phyloP scores from a whole-genome alignment of 2,797 vertebrate genomes.

The Darevskia nairensis region DNA sequence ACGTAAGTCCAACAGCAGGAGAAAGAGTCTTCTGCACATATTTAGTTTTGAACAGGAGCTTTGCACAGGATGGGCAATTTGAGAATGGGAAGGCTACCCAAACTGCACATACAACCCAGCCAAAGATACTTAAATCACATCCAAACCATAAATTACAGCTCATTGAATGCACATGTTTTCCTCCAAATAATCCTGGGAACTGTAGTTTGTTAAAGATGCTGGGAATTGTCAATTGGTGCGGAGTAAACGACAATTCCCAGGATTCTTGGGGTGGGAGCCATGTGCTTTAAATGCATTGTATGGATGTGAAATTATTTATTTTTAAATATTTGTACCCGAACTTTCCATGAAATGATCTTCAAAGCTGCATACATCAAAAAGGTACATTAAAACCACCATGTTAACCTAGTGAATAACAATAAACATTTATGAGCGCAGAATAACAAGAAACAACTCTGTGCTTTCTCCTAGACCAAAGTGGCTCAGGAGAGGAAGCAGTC shows the following conservation, averaged over 20 bases:
- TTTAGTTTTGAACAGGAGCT: background rate
- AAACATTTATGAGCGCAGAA: background rate
- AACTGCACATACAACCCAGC: background rate
- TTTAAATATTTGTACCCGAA: background rate
- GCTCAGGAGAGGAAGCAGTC: too few species aligned
- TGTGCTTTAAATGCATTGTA: too few species aligned
- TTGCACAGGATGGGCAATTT: background rate
- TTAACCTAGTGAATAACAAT: background rate
- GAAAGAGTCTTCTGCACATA: accelerated
- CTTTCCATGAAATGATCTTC: background rate
- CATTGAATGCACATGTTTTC: too few species aligned
- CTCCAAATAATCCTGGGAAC: too few species aligned
- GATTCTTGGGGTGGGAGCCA: too few species aligned
- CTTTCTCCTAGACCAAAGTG: background rate
- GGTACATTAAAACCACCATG: background rate
- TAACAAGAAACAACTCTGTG: background rate
- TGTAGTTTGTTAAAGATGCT: too few species aligned
- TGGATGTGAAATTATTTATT: too few species aligned
- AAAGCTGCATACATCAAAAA: background rate
- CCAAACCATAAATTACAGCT: too few species aligned
- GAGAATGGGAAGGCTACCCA: background rate
- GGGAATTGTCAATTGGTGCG: too few species aligned
- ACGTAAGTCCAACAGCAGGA: conserved; percentile 6
- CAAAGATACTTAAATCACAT: background rate
- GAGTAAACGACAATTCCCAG: too few species aligned